Conservation (phyloP, 2,113 vertebrate species). For the Campylomormyrus numenius region DNA sequence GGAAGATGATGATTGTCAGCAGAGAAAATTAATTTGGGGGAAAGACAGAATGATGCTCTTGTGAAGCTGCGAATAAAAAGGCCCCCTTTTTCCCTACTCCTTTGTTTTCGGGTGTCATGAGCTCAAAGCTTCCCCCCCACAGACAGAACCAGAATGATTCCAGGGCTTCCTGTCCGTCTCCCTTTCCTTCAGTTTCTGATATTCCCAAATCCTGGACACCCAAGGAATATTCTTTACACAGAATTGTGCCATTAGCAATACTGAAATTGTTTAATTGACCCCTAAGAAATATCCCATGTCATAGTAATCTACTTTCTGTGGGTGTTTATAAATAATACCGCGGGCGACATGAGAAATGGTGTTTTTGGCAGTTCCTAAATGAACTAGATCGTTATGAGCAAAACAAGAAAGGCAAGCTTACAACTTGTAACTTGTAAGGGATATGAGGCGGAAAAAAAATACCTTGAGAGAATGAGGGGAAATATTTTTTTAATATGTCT, state of each 20-base stretch:
- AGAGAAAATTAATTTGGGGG: conserved; percentile 15
- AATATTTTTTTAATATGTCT: background rate
- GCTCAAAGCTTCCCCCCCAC: background rate
- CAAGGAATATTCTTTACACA: background rate
- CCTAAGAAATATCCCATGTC: background rate
- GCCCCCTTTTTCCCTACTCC: background rate
- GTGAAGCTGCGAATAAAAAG: background rate
- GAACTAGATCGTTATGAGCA: background rate
- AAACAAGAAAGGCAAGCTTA: background rate
- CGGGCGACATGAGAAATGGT: background rate
- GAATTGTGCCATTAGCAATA: background rate
- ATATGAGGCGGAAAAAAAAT: background rate
- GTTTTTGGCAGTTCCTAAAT: background rate
- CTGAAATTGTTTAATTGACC: background rate
- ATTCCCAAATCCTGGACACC: background rate
- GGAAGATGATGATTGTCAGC: conserved; percentile 10
- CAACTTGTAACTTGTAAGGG: background rate
- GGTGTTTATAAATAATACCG: background rate
- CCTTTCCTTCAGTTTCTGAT: background rate
- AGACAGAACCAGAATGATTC: background rate
- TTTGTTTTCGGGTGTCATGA: conserved; percentile 13
- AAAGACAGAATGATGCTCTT: conserved; percentile 5
- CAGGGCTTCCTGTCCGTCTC: background rate
- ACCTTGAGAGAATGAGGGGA: background rate
- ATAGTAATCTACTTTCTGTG: background rate